These are phyloP conservation scores for Turritopsis rubra DNA, from an alignment of 30 jellyfish, hydroid and myxozoan species.

Conservation along the genomic window DNA sequence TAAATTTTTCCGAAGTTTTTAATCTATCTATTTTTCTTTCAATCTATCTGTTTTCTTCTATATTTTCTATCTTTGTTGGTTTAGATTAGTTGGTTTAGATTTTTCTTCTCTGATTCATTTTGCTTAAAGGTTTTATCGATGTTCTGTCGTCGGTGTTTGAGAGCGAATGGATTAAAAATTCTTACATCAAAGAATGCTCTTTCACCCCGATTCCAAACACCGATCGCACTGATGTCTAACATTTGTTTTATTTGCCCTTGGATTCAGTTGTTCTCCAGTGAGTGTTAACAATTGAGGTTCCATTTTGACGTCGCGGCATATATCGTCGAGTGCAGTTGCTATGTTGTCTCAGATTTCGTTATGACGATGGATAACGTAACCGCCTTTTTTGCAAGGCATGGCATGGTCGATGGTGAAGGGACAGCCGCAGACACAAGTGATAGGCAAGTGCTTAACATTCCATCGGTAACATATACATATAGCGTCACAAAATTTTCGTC, in stretches of 20 bases:
- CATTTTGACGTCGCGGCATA: neutral
- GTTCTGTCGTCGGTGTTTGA: too few species aligned
- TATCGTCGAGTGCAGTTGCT: neutral
- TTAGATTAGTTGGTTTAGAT: too few species aligned
- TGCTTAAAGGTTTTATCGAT: too few species aligned
- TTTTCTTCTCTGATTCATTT: too few species aligned
- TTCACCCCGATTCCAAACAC: neutral
- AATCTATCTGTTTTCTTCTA: too few species aligned
- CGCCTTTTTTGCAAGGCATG: neutral
- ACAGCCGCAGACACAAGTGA: constrained; percentile 1
- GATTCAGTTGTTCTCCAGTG: neutral
- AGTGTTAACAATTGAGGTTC: neutral
- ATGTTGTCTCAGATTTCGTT: neutral
- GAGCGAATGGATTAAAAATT: neutral
- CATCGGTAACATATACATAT: neutral
- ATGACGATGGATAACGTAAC: neutral
- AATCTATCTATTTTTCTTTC: too few species aligned
- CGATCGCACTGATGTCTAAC: neutral
- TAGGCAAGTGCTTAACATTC: neutral
- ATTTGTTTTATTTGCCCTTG: too few species aligned
- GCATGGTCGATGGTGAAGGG: constrained; percentile 7
- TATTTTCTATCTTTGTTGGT: too few species aligned
- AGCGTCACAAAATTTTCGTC: constrained; percentile 7
- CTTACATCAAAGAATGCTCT: neutral
- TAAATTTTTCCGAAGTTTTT: too few species aligned